Evolutionary conservation across 2,797 vertebrate species (phyloP).

Genomic region (Esox masquinongy): DNA sequence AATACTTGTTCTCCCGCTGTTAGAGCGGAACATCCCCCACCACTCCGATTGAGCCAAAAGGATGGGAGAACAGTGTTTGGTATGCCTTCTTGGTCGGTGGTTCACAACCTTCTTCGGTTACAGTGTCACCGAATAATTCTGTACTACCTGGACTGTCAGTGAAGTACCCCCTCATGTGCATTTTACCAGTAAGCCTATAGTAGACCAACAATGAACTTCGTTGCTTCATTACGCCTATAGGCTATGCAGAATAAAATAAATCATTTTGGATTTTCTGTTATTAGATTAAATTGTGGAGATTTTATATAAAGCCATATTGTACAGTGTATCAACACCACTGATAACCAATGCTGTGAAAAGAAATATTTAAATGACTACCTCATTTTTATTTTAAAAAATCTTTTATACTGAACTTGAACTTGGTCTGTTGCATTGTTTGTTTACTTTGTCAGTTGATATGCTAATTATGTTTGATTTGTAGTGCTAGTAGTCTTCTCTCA

Average conservation of each 20-base stretch:
- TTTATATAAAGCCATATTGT: neutral
- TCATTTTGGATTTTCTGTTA: neutral
- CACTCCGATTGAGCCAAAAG: neutral
- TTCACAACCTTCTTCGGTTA: no score
- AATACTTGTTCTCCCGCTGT: neutral
- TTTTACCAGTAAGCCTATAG: no score
- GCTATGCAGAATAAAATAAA: no score
- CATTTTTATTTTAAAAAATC: neutral
- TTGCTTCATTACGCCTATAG: neutral
- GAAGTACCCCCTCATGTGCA: no score
- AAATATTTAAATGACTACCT: slow-evolving; percentile 1
- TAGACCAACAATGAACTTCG: neutral
- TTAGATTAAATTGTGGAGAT: neutral
- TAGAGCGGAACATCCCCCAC: neutral
- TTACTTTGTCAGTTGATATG: no score
- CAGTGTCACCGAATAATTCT: neutral
- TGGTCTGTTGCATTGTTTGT: neutral
- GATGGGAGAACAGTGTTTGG: neutral
- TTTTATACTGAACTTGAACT: neutral
- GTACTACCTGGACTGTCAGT: no score
- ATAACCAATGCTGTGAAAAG: neutral
- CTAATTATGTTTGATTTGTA: no score
- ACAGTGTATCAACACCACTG: neutral
- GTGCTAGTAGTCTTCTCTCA: no score
- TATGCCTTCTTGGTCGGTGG: neutral